phyloP scores from a whole-genome alignment of 1,140 invertebrate species.

The Drosophila pallidifrons region DNA sequence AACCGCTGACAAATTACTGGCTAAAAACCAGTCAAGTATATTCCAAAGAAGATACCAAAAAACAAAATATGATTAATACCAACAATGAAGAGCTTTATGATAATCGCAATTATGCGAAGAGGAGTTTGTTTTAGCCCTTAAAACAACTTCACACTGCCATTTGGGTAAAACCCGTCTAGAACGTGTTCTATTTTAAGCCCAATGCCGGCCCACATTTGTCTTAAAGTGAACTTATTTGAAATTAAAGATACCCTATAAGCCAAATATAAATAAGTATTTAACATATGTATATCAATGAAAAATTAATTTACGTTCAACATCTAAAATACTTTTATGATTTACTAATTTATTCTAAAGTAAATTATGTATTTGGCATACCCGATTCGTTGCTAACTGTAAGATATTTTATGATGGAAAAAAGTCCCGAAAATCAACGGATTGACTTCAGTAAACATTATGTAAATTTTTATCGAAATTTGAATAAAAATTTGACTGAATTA shows the following conservation, averaged over 20 bases:
- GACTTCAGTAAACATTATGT: constrained; percentile 17
- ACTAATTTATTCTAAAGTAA: background rate
- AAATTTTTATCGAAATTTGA: constrained; percentile 14
- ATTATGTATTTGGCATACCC: constrained; percentile 1
- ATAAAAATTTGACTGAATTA: constrained; percentile 40
- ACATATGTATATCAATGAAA: too few relatives aligned
- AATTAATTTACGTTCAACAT: too few relatives aligned
- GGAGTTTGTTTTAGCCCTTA: constrained; percentile 6
- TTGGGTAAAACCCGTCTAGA: constrained; percentile 30
- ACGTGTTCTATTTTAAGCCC: constrained; percentile 31
- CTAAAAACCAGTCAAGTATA: constrained; percentile 9
- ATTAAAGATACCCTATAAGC: constrained; percentile 16
- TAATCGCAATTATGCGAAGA: constrained; percentile 13
- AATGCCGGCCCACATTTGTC: constrained; percentile 7
- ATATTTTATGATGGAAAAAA: constrained; percentile 17
- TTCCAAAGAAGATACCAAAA: background rate
- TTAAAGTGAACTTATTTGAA: background rate
- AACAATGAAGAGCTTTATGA: background rate
- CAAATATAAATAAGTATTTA: background rate
- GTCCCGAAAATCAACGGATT: constrained; percentile 13
- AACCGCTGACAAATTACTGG: constrained; percentile 32
- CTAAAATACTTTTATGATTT: too few relatives aligned
- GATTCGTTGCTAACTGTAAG: background rate
- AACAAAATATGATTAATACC: constrained; percentile 24
- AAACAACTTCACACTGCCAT: background rate